Evolutionary conservation across 2,888 invertebrate genomes (phyloP).

Genomic region (Xestia c-nigrum): DNA sequence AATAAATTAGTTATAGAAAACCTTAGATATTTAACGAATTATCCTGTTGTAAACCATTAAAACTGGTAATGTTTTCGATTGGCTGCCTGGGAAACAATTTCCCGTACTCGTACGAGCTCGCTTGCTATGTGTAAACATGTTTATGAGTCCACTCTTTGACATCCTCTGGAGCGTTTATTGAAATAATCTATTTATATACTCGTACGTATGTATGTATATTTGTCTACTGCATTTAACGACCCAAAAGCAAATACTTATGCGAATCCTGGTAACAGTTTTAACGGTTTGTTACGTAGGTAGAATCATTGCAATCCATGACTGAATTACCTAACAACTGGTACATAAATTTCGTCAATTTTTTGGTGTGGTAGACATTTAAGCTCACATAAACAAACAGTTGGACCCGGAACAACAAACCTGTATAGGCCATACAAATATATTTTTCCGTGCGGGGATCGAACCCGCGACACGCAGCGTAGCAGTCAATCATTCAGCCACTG

Average conservation of each 20-base stretch:
- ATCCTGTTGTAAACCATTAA: conserved; percentile 47
- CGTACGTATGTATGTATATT: conserved; percentile 54
- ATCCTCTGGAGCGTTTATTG: conserved; percentile 67
- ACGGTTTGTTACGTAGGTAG: background rate
- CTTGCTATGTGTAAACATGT: conserved; percentile 67
- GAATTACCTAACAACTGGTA: no score
- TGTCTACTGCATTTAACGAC: conserved; percentile 45
- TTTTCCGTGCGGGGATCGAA: no score
- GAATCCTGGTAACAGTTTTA: conserved; percentile 14
- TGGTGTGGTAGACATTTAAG: no score
- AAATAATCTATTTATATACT: conserved; percentile 68
- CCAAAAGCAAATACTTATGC: conserved; percentile 22
- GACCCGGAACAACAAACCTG: no score
- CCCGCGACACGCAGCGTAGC: no score
- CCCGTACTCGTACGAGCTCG: conserved; percentile 49
- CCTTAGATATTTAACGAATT: background rate
- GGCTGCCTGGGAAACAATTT: conserved; percentile 62
- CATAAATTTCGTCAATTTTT: no score
- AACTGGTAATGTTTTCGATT: conserved; percentile 61
- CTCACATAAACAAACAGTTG: no score
- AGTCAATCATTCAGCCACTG: no score
- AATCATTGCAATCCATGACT: background rate
- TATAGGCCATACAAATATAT: no score
- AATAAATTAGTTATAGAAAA: background rate
- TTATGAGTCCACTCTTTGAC: conserved; percentile 69